A percentile compares a stretch with the other conserved stretches of the same genome.
Conservation (phyloP, 37 sponge, comb jelly and placozoan genomes). For the Aphrocallistes beatrix region DNA sequence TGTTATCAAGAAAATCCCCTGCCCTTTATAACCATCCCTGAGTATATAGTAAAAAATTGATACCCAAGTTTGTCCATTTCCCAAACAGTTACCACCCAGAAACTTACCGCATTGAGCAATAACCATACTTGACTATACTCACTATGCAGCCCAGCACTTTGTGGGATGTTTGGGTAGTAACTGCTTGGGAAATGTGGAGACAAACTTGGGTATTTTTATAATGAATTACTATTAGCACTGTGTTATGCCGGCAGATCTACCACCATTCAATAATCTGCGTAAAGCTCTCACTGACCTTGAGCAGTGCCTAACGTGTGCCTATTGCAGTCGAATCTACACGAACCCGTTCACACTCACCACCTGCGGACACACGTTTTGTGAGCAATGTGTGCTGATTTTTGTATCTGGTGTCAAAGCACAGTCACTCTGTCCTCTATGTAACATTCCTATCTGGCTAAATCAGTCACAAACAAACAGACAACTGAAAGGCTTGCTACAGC, state of each 20-base stretch:
- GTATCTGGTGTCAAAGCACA: background rate
- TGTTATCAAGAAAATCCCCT: no score
- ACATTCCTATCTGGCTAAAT: background rate
- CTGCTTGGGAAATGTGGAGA: no score
- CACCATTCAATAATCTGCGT: background rate
- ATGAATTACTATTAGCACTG: no score
- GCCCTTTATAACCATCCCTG: no score
- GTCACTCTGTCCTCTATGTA: background rate
- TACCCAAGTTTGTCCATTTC: no score
- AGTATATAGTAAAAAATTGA: no score
- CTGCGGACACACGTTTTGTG: slow-evolving; percentile 7
- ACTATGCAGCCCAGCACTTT: no score
- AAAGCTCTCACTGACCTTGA: background rate
- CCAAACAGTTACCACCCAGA: no score
- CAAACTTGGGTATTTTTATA: no score
- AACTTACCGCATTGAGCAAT: no score
- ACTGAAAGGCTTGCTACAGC: background rate
- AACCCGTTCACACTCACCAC: slow-evolving; percentile 4
- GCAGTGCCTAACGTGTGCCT: background rate
- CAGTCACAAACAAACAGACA: background rate
- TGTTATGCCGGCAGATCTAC: background rate
- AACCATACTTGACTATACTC: no score
- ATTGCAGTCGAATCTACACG: background rate
- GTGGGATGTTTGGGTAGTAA: no score
- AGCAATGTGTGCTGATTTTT: background rate